These are phyloP conservation scores for Hozukius guyotensis DNA, from an alignment of 2,797 vertebrate species.

Conservation along the genomic window DNA sequence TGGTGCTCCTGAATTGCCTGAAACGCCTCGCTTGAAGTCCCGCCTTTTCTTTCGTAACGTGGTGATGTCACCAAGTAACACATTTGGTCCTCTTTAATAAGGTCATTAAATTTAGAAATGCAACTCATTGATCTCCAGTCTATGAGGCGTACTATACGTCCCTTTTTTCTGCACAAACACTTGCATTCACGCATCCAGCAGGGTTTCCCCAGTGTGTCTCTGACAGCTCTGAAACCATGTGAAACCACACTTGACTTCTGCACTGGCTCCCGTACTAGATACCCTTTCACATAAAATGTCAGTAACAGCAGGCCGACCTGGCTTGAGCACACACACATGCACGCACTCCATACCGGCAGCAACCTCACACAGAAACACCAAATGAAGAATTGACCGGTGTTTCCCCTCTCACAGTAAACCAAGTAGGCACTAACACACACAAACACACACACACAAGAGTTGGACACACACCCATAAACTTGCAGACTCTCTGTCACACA, in stretches of 20 bases:
- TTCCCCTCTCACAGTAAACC: conserved; percentile 64
- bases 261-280: background rate
- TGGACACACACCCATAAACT: conserved; percentile 53
- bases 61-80: too few species aligned
- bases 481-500: conserved; percentile 23
- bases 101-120: background rate
- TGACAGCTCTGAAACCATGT: conserved; percentile 25
- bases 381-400: conserved; percentile 69
- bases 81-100: background rate
- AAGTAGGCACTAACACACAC: conserved; percentile 8
- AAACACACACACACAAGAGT: conserved; percentile 2
- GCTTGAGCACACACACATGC: background rate
- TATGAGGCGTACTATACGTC: background rate
- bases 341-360: background rate
- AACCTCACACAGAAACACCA: conserved; percentile 29
- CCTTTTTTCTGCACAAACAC: background rate
- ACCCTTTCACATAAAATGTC: conserved; percentile 6
- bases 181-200: conserved; percentile 1
- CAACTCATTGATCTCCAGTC: background rate
- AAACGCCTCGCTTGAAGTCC: too few species aligned
- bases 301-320: background rate
- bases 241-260: conserved; percentile 32
- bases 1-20: too few species aligned
- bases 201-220: conserved; percentile 53
- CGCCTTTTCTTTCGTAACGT: too few species aligned